Percentiles rank a stretch among this genome's conserved stretches.
phyloP scores from a whole-genome alignment of 2,113 vertebrate species.

The Laticauda colubrina region DNA sequence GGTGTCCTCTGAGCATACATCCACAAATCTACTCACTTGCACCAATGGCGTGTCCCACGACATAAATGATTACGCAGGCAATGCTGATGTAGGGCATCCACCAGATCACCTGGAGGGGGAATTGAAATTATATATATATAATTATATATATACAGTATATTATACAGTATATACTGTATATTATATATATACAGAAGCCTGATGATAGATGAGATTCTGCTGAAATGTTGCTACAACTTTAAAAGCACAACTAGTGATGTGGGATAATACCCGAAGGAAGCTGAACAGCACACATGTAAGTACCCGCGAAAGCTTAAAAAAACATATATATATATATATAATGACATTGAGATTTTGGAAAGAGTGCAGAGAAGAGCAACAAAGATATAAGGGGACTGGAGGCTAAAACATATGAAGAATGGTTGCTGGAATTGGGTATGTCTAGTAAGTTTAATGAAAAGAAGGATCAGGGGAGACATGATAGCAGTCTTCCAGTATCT shows the following conservation, averaged over 20 bases:
- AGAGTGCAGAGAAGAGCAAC: background rate
- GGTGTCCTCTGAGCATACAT: accelerated
- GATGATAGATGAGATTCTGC: too few species aligned
- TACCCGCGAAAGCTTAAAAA: too few species aligned
- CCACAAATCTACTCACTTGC: constrained; percentile 79
- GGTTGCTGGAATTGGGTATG: background rate
- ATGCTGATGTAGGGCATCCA: constrained; percentile 94
- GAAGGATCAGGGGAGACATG: background rate
- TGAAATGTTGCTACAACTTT: too few species aligned
- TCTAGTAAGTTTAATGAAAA: background rate
- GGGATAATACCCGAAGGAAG: too few species aligned
- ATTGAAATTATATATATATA: background rate
- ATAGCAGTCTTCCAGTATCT: background rate
- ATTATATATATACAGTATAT: too few species aligned
- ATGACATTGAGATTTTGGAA: background rate
- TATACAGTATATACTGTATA: too few species aligned
- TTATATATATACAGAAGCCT: too few species aligned
- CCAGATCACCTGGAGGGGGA: constrained; percentile 8
- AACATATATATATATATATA: too few species aligned
- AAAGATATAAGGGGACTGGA: background rate
- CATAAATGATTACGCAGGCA: constrained; percentile 78
- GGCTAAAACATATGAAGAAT: background rate
- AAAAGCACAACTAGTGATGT: too few species aligned
- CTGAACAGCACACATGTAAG: too few species aligned
- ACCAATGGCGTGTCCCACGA: constrained; percentile 87